Evolutionary conservation across 37 sponge, comb jelly and placozoan species (phyloP).

Genomic region (Aphrocallistes beatrix): DNA sequence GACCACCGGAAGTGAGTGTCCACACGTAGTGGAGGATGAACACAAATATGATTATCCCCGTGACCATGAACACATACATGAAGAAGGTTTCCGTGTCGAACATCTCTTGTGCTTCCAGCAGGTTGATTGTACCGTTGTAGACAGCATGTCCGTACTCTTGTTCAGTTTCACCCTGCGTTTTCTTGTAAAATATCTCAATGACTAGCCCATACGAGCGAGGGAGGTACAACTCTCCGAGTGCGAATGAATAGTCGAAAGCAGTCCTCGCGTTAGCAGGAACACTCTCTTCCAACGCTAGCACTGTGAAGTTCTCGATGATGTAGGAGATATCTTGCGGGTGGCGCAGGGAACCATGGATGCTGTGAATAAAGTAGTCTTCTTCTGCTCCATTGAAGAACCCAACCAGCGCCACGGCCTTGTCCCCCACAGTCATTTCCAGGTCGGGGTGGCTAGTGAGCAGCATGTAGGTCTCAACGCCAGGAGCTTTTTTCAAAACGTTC

Average conservation of each 20-base stretch:
- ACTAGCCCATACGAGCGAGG: neutral
- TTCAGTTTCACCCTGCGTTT: slow-evolving; percentile 48
- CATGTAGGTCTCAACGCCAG: neutral
- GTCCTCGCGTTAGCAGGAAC: neutral
- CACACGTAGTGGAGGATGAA: slow-evolving; percentile 73
- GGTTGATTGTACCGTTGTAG: slow-evolving; percentile 85
- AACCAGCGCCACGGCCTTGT: neutral
- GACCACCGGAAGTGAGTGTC: slow-evolving; percentile 28
- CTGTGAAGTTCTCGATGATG: slow-evolving; percentile 6
- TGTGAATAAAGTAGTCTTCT: neutral
- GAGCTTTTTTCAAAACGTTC: neutral
- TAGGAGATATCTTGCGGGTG: neutral
- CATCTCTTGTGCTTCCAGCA: slow-evolving; percentile 74
- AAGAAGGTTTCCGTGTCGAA: slow-evolving; percentile 92
- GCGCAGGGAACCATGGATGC: neutral
- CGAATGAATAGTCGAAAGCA: neutral
- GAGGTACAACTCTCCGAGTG: neutral
- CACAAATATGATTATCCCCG: slow-evolving; percentile 62
- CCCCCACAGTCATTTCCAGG: neutral
- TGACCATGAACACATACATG: slow-evolving; percentile 86
- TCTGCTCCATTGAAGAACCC: slow-evolving; percentile 4
- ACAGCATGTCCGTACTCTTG: slow-evolving; percentile 73
- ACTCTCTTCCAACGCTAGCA: neutral
- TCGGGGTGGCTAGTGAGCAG: slow-evolving; percentile 13
- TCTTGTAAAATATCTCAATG: neutral